Evolutionary conservation across 2,113 vertebrate genomes (phyloP).

Genomic region (Dipodomys stephensi): DNA sequence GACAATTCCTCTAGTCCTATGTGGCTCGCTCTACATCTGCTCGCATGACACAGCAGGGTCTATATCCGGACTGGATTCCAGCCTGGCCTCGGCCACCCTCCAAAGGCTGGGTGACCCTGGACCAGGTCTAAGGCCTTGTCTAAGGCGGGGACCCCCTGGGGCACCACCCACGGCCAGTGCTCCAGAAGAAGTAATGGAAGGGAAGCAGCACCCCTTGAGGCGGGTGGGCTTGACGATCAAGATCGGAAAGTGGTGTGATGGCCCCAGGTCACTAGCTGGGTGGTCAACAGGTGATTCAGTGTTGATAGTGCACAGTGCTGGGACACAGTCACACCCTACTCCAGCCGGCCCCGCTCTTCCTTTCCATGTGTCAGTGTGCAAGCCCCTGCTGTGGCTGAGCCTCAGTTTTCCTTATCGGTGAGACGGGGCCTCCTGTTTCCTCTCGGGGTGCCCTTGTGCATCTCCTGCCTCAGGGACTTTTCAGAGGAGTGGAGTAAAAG

Average conservation of each 20-base stretch:
- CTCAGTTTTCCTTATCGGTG: neutral
- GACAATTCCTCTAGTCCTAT: rapidly evolving
- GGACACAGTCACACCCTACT: neutral
- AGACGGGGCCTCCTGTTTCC: neutral
- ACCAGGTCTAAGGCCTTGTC: neutral
- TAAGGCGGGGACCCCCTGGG: neutral
- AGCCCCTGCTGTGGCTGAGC: neutral
- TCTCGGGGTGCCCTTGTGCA: neutral
- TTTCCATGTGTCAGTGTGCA: neutral
- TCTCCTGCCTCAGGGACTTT: neutral
- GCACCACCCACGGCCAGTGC: rapidly evolving
- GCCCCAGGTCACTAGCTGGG: too few relatives aligned
- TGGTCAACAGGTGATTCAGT: neutral
- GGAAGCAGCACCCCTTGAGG: neutral
- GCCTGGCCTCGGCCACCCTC: neutral
- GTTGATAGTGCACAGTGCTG: neutral
- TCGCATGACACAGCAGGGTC: rapidly evolving
- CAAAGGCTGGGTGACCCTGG: neutral
- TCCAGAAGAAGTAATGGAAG: neutral
- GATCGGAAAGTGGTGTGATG: neutral
- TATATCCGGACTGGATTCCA: too few relatives aligned
- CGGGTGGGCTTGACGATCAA: neutral
- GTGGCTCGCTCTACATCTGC: rapidly evolving
- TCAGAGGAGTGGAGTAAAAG: neutral
- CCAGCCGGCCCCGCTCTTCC: rapidly evolving